Evolutionary conservation across 1,140 invertebrate genomes (phyloP).

Genomic region (Papilio glaucus): DNA sequence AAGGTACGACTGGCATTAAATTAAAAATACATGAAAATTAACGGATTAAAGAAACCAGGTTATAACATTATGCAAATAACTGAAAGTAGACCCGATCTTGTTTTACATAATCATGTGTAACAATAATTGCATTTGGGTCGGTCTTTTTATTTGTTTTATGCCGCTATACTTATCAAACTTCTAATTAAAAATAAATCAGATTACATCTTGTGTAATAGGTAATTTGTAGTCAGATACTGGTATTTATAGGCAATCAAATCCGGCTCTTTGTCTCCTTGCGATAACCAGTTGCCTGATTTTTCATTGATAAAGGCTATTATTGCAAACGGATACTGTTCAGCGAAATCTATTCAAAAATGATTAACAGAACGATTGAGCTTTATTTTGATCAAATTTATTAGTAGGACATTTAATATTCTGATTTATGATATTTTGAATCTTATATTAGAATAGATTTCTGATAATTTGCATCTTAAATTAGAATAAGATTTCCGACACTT

Average conservation of each 20-base stretch:
- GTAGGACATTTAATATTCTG: not conserved
- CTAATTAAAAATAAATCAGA: constrained; percentile 31
- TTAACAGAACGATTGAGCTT: constrained; percentile 24
- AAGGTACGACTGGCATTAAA: not conserved
- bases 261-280: constrained; percentile 54
- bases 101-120: constrained; percentile 30
- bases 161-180: constrained; percentile 16
- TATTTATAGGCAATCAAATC: constrained; percentile 52
- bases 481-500: too few relatives aligned
- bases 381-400: constrained; percentile 26
- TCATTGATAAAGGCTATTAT: constrained; percentile 51
- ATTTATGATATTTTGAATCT: constrained; percentile 12
- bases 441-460: constrained; percentile 28
- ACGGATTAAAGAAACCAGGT: not conserved
- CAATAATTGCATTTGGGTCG: constrained; percentile 26
- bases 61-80: constrained; percentile 6
- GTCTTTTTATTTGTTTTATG: constrained; percentile 32
- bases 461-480: too few relatives aligned
- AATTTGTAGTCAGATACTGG: constrained; percentile 48
- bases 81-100: constrained; percentile 5
- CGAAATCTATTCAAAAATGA: constrained; percentile 36
- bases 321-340: constrained; percentile 41
- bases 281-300: constrained; percentile 52
- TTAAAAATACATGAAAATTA: not conserved
- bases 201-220: constrained; percentile 34